Evolutionary conservation across 92 coral and sea anemone genomes (phyloP), one percentile per base, ranked within the genome.

Genomic region (Zoanthus sansibaricus): DNA sequence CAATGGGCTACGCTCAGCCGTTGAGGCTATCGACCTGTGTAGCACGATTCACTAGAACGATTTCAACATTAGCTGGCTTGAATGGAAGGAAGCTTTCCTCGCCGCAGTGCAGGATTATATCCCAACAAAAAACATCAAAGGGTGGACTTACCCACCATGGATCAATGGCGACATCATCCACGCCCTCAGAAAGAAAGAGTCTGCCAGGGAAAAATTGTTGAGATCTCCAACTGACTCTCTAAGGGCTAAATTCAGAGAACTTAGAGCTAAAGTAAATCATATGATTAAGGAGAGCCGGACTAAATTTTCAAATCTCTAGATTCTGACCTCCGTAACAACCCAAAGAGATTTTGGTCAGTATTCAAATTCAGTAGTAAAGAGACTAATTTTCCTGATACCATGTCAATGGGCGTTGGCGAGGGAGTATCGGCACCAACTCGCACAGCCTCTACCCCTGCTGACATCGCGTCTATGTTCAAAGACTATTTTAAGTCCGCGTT

Each of bases 331-430:
- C 77, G 70, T 20, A 31, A 46, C 67, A 54, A 83, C 71, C 91
- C 91, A 52, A 89, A 89, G 86, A 67, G 89, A 78, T 84, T 89
- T 59, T 89, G 86, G 89, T 83, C 89, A 42, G 47, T 84, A 11
- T 83, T 84, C 71, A 89, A 77, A 49, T 71, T 73, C 42, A 80
- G 47, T 4, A 88, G 48, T 48, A 88, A 74, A 88, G 48, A 21
- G 14, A 47, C 88, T 9, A 89, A 51, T 64, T 52, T 86, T 61
- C 88, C 88, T 0, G 25, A 25, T 25, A 25, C 25, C 25, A 25
- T 25, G 25, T 25, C 25, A 25, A 25, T 25, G 25, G 25, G 25
- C 25, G 25, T 25, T 25, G 25, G 25, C 25, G 25, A 25, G 25
- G 25, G 25, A 25, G 25, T 25, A 25, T 25, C 25, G 25, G 25